A percentile compares a stretch with the other conserved stretches of the same genome.
phyloP scores from a whole-genome alignment of 2,888 invertebrate species.

The Aphodius granarius region DNA sequence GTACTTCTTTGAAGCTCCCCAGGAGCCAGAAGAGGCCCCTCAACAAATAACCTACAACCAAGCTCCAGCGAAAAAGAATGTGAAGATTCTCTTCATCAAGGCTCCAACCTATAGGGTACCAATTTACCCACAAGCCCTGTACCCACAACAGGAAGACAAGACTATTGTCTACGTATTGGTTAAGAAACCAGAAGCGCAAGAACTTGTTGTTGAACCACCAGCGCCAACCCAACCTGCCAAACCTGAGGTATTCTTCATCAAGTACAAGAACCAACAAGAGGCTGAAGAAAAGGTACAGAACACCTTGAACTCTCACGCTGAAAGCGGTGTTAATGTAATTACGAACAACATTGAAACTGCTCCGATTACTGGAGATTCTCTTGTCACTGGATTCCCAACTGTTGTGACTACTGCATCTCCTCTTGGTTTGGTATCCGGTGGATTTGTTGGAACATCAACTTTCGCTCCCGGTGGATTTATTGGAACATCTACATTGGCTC shows the following conservation, averaged over 20 bases:
- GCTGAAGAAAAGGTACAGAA: slow-evolving; percentile 34
- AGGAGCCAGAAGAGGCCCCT: slow-evolving; percentile 41
- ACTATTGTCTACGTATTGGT: slow-evolving; percentile 50
- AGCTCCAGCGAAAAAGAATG: slow-evolving; percentile 48
- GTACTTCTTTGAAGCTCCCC: slow-evolving; percentile 48
- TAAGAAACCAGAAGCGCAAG: slow-evolving; percentile 72
- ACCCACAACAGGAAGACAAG: slow-evolving; percentile 44
- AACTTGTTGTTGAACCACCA: slow-evolving; percentile 72
- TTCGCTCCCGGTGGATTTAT: slow-evolving; percentile 6
- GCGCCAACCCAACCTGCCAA: slow-evolving; percentile 80
- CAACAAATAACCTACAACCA: slow-evolving; percentile 38
- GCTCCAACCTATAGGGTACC: slow-evolving; percentile 44
- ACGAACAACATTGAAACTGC: slow-evolving; percentile 30
- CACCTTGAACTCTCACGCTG: slow-evolving; percentile 25
- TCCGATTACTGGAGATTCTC: slow-evolving; percentile 10
- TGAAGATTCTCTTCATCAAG: slow-evolving; percentile 56
- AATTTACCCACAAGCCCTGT: slow-evolving; percentile 36
- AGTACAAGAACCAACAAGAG: slow-evolving; percentile 61
- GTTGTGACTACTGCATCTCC: slow-evolving; percentile 14
- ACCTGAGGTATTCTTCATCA: slow-evolving; percentile 88
- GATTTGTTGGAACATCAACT: slow-evolving; percentile 14
- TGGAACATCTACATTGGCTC: slow-evolving; percentile 15
- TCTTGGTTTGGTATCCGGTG: slow-evolving; percentile 13
- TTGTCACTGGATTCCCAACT: background rate
- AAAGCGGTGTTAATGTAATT: slow-evolving; percentile 27